Conservation (phyloP, 2,797 vertebrate genomes). For the Pteronotus mesoamericanus region DNA sequence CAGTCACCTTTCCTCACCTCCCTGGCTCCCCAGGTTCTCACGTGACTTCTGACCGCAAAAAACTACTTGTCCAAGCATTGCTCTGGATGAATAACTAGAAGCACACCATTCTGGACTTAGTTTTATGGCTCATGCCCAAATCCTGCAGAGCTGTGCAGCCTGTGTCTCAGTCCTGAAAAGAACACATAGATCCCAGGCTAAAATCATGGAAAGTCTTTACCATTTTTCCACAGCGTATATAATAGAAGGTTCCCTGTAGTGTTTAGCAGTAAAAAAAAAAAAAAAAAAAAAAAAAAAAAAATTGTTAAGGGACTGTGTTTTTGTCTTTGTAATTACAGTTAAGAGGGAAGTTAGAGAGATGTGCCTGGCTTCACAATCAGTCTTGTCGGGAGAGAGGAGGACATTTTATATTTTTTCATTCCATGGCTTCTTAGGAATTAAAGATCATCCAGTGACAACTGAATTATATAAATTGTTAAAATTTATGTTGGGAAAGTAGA, state of each 20-base stretch:
- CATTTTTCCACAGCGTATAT: not conserved
- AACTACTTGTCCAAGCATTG: not conserved
- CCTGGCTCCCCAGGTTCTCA: not conserved
- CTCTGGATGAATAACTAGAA: constrained; percentile 1
- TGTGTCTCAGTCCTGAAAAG: not conserved
- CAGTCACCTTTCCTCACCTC: not conserved
- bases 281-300: not conserved
- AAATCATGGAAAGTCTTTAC: not conserved
- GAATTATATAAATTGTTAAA: not conserved
- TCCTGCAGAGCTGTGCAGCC: not conserved
- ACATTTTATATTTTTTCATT: constrained; percentile 17
- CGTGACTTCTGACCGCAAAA: not conserved
- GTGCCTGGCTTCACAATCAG: not conserved
- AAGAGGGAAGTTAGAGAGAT: not conserved
- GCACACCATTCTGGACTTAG: not conserved
- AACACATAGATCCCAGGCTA: not conserved
- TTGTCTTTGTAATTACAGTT: not conserved
- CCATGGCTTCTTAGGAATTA: not conserved
- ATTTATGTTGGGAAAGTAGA: not conserved
- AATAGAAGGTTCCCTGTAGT: not conserved
- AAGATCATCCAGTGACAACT: not conserved
- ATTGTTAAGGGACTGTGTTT: not conserved
- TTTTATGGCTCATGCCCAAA: not conserved
- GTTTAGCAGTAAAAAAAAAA: not conserved
- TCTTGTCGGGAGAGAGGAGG: not conserved